Evolutionary conservation across 2,888 invertebrate genomes (phyloP).

Genomic region (Hymenopus coronatus): DNA sequence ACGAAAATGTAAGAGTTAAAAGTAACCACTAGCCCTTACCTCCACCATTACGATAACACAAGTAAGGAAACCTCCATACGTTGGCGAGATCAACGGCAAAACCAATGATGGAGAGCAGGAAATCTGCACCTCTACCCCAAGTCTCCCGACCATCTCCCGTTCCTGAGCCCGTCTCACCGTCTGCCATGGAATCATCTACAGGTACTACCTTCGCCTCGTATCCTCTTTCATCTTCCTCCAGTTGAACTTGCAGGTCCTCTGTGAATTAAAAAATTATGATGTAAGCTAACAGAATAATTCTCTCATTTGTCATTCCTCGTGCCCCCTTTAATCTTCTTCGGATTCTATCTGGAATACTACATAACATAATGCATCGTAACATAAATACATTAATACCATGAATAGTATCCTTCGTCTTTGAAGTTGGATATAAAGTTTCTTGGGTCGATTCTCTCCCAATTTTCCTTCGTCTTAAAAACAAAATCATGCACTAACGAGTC

Average conservation of each 20-base stretch:
- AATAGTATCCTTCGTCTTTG: too few species aligned
- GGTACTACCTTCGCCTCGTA: constrained; percentile 25
- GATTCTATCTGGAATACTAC: too few species aligned
- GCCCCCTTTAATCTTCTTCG: too few species aligned
- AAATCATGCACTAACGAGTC: too few species aligned
- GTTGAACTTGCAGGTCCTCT: constrained; percentile 45
- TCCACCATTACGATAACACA: constrained; percentile 75
- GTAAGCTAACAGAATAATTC: too few species aligned
- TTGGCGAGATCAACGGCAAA: constrained; percentile 84
- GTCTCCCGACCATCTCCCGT: constrained; percentile 62
- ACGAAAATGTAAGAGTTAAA: too few species aligned
- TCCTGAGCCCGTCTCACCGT: constrained; percentile 19
- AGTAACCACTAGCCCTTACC: constrained; percentile 49
- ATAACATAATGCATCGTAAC: too few species aligned
- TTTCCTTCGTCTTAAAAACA: too few species aligned
- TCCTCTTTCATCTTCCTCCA: constrained; percentile 31
- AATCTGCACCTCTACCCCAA: constrained; percentile 78
- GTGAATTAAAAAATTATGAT: constrained; percentile 32
- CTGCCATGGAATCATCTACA: background rate
- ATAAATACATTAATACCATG: too few species aligned
- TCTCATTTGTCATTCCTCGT: too few species aligned
- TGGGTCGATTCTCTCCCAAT: too few species aligned
- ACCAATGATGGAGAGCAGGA: constrained; percentile 78
- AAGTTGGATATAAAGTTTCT: too few species aligned
- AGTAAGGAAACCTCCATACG: constrained; percentile 80